Conservation (phyloP, 2,113 vertebrate species). For the Castor canadensis region DNA sequence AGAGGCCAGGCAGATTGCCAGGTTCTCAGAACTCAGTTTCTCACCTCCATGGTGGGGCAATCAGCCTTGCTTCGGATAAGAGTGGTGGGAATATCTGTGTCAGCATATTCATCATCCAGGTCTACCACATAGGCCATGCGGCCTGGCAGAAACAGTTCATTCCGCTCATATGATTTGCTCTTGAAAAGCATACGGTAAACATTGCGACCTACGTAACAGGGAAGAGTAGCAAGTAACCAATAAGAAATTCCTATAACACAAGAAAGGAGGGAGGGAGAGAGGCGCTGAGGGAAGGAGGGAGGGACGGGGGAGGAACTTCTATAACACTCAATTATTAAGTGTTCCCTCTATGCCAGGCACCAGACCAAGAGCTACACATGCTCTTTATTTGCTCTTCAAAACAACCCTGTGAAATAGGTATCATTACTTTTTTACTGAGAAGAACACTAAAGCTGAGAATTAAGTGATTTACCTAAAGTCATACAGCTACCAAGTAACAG, state of each 20-base stretch:
- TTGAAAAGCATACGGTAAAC: slow-evolving; percentile 96
- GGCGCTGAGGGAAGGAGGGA: too few species aligned
- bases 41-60: slow-evolving; percentile 99
- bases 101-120: slow-evolving; percentile 96
- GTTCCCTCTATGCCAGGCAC: neutral
- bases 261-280: too few species aligned
- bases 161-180: slow-evolving; percentile 90
- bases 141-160: slow-evolving; percentile 96
- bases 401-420: neutral
- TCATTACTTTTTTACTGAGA: neutral
- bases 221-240: neutral
- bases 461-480: slow-evolving; percentile 21
- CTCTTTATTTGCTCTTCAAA: slow-evolving; percentile 3
- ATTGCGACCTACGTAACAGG: slow-evolving; percentile 89
- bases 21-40: neutral
- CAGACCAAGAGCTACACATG: neutral
- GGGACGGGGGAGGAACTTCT: too few species aligned
- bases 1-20: neutral
- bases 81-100: slow-evolving; percentile 97
- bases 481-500: neutral
- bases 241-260: neutral
- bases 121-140: slow-evolving; percentile 99
- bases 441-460: slow-evolving; percentile 25
- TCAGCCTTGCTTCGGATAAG: slow-evolving; percentile 99
- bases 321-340: neutral